phyloP scores from a whole-genome alignment of 2,888 invertebrate species.

The Drosophila rubida region DNA sequence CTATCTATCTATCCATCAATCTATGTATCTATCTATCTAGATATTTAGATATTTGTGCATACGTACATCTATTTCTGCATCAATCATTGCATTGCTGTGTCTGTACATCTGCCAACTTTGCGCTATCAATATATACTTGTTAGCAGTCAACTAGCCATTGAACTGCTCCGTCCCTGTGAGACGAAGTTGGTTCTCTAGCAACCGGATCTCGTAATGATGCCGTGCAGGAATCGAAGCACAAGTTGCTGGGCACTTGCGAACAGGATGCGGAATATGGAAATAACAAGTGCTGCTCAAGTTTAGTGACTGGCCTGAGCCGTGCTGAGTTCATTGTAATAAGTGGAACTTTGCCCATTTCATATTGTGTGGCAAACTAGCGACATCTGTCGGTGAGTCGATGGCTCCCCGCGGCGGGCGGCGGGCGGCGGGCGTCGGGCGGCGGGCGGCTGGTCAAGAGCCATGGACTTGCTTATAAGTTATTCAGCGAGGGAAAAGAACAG shows the following conservation, averaged over 20 bases:
- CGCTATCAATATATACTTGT: not conserved
- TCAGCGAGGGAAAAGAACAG: slow-evolving; percentile 45
- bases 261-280: not conserved
- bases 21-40: too few relatives aligned
- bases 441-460: slow-evolving; percentile 14
- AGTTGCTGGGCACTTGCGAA: not conserved
- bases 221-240: not conserved
- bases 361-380: slow-evolving; percentile 3
- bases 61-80: too few relatives aligned
- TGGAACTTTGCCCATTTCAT: not conserved
- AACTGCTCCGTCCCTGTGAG: not conserved
- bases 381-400: slow-evolving; percentile 10
- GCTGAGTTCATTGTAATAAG: slow-evolving; percentile 4
- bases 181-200: not conserved
- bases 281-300: not conserved
- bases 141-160: not conserved
- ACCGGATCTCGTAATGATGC: not conserved
- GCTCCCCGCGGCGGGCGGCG: slow-evolving; percentile 2
- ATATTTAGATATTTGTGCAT: too few relatives aligned
- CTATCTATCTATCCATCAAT: too few relatives aligned
- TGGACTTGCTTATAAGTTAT: slow-evolving; percentile 59
- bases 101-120: too few relatives aligned
- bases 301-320: not conserved
- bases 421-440: not conserved
- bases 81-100: too few relatives aligned